Percentiles rank a stretch among this genome's conserved stretches.
These are phyloP conservation scores for Diogma glabrata DNA, from an alignment of 2,888 invertebrate genomes.

Conservation along the genomic window DNA sequence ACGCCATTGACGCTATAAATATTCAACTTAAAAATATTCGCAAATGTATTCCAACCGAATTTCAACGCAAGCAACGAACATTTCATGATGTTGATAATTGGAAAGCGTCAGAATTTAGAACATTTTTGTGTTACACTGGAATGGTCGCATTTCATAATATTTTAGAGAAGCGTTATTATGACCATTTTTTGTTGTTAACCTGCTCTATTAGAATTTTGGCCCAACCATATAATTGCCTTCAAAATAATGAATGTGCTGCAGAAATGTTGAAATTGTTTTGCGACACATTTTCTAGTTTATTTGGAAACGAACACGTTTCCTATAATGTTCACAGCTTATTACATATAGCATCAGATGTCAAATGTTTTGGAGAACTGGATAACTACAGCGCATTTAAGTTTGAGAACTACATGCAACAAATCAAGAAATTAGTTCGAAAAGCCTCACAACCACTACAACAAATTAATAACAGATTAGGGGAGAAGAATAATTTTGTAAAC, in stretches of 20 bases:
- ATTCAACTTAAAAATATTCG: background rate
- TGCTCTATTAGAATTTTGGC: conserved; percentile 1
- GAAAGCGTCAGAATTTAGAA: conserved; percentile 5
- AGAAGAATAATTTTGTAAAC: background rate
- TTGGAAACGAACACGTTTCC: conserved; percentile 14
- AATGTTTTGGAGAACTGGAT: conserved; percentile 1
- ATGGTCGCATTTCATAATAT: background rate
- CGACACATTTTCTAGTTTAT: conserved; percentile 11
- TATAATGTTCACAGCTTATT: conserved; percentile 17
- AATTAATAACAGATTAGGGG: background rate
- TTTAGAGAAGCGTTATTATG: background rate
- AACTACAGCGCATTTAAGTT: conserved; percentile 4
- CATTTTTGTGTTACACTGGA: conserved; percentile 1
- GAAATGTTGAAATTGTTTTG: conserved; percentile 13
- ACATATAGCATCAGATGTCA: conserved; percentile 14
- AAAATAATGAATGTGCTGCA: conserved; percentile 7
- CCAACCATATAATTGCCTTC: background rate
- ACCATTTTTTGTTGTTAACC: conserved; percentile 1
- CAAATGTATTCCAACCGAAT: background rate
- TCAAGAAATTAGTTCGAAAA: background rate
- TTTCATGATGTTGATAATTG: background rate
- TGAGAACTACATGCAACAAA: conserved; percentile 5
- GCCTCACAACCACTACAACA: background rate
- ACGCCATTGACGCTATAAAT: background rate
- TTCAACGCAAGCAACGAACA: background rate